phyloP scores from a whole-genome alignment of 1,140 invertebrate species.

The Pissodes strobi region DNA sequence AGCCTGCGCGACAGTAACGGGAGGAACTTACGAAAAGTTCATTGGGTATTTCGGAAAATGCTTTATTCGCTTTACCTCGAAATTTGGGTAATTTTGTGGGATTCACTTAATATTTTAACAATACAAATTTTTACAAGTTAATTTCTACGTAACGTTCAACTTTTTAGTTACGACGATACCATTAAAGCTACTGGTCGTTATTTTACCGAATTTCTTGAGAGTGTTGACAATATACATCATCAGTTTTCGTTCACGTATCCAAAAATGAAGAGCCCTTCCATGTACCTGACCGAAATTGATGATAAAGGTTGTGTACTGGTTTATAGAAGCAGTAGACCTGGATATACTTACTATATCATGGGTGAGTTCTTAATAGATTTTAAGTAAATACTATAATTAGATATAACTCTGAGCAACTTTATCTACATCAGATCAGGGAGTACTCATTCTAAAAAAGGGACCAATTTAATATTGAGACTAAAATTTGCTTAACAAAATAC shows the following conservation, averaged over 20 bases:
- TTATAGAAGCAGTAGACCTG: slow-evolving; percentile 76
- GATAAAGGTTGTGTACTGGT: slow-evolving; percentile 76
- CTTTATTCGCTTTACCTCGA: slow-evolving; percentile 84
- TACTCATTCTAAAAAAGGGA: too few species aligned
- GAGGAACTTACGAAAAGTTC: slow-evolving; percentile 67
- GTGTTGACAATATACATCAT: slow-evolving; percentile 87
- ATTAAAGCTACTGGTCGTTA: slow-evolving; percentile 83
- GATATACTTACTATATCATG: slow-evolving; percentile 84
- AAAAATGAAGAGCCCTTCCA: slow-evolving; percentile 88
- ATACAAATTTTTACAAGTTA: neutral
- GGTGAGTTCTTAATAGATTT: slow-evolving; percentile 60
- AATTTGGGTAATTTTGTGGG: slow-evolving; percentile 67
- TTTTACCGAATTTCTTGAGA: slow-evolving; percentile 86
- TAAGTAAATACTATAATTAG: neutral
- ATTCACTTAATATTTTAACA: neutral
- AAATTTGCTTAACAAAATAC: too few species aligned
- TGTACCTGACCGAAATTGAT: slow-evolving; percentile 82
- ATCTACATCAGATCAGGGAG: too few species aligned
- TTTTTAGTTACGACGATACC: slow-evolving; percentile 75
- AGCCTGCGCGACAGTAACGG: slow-evolving; percentile 58
- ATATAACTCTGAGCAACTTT: neutral
- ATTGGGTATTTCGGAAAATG: slow-evolving; percentile 86
- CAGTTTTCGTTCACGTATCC: slow-evolving; percentile 88
- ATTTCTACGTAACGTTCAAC: neutral
- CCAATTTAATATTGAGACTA: too few species aligned